Base-by-base conservation (phyloP, 2,888 invertebrate genomes). In the Chrysolina oricalcia region DNA sequence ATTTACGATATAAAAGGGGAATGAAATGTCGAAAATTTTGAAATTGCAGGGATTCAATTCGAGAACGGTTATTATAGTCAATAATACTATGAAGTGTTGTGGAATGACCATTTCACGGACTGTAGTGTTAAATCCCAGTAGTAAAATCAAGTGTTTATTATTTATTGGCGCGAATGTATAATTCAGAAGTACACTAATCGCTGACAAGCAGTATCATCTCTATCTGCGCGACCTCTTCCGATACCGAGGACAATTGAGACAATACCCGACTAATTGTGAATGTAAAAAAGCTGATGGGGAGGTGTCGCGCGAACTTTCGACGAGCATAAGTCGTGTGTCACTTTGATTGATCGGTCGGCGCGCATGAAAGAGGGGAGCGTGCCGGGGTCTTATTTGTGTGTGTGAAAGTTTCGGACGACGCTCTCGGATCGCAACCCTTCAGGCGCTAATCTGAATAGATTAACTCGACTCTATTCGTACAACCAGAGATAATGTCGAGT, bases 271-370 rank as follows among this genome's bases (percentile, higher is more conserved):
- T 76, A 76, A 76, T 76, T 76, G 72, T 66, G 53, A 76, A 73
- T 73, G 73, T 70, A 70, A 70, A 80, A 80, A 81, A 77, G 72
- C 73, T 73, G 66, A 69, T 70, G 64, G 68, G 72, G 78, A 80
- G 77, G 77, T 75, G 78, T 79, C 74, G 73, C 70, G 75, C 65
- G 74, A 73, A 78, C 76, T 65, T 67, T 72, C 56, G 72, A 70
- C 77, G 65, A 80, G 80, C 81, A 80, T 81, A 79, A 79, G 81
- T 80, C 79, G 65, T 66, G 64, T 80, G 81, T 81, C 81, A 80
- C 40, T 74, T 74, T 81, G 81, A 81, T 81, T 81, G 81, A 81
- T 81, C 78, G 78, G 71, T 21, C 68, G 35, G 59, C 35, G 43
- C 66, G 70, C 66, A 62, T 35, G 50, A 68, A 73, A 53, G 53